Evolutionary conservation across 2,888 invertebrate genomes (phyloP).

Genomic region (Chalcis sispes): DNA sequence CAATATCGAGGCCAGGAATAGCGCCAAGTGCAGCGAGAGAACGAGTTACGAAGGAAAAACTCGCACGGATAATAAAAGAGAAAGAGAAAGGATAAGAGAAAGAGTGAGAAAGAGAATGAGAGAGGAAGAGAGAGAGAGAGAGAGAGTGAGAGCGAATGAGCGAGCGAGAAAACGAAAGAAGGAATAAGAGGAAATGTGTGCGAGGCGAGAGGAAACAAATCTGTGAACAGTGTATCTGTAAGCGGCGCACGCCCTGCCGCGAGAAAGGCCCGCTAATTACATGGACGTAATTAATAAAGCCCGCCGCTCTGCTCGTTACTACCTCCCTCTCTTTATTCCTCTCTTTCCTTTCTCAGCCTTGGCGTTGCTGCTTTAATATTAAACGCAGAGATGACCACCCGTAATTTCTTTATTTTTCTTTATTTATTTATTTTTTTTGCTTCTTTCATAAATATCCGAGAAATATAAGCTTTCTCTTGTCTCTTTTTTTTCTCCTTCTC

Average conservation of each 20-base stretch:
- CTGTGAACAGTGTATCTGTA: constrained; percentile 36
- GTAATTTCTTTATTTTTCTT: constrained; percentile 46
- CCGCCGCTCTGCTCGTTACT: constrained; percentile 24
- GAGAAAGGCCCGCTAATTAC: constrained; percentile 57
- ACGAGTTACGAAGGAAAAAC: too few species aligned
- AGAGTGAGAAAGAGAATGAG: background rate
- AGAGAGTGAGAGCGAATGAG: background rate
- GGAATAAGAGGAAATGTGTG: too few species aligned
- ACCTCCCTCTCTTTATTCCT: constrained; percentile 11
- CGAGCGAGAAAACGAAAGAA: background rate
- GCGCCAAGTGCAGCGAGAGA: too few species aligned
- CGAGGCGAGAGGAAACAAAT: background rate
- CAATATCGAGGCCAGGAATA: too few species aligned
- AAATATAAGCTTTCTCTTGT: too few species aligned
- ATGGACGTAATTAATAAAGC: constrained; percentile 59
- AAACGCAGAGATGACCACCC: background rate
- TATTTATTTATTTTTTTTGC: background rate
- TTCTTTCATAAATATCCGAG: constrained; percentile 35
- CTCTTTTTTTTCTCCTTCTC: too few species aligned
- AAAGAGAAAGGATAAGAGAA: too few species aligned
- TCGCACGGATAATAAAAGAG: too few species aligned
- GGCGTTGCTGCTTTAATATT: constrained; percentile 30
- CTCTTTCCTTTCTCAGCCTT: background rate
- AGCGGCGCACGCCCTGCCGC: constrained; percentile 44
- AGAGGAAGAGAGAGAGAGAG: background rate